These are phyloP conservation scores for Neopelma chrysocephalum DNA, from an alignment of 2,797 vertebrate genomes.

Conservation along the genomic window DNA sequence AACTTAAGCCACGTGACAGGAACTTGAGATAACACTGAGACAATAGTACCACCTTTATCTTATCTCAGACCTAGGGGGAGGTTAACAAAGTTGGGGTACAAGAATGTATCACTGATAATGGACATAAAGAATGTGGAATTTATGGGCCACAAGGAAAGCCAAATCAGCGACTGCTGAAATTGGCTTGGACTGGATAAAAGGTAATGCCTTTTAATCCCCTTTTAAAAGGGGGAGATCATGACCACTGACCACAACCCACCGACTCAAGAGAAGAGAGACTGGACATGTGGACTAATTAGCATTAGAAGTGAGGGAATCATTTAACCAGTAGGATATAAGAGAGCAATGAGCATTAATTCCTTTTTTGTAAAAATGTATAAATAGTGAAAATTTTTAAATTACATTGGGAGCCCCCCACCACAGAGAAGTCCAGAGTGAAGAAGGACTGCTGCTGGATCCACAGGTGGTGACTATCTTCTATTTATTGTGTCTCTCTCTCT, in stretches of 20 bases:
- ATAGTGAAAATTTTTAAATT: not conserved
- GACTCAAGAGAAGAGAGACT: not conserved
- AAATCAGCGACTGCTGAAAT: not conserved
- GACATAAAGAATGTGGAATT: not conserved
- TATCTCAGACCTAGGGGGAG: not conserved
- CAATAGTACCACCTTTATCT: too few relatives aligned
- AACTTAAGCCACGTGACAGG: not conserved
- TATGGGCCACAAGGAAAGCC: not conserved
- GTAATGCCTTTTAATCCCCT: too few relatives aligned
- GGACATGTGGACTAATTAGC: not conserved
- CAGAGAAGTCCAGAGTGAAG: not conserved
- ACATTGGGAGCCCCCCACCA: not conserved
- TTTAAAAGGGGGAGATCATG: not conserved
- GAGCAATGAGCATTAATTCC: not conserved
- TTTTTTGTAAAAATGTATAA: not conserved
- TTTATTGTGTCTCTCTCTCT: not conserved
- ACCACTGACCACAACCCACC: not conserved
- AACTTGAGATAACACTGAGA: not conserved
- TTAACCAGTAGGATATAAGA: not conserved
- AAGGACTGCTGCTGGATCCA: not conserved
- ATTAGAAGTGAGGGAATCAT: not conserved
- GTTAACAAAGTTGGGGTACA: not conserved
- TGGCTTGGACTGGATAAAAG: not conserved
- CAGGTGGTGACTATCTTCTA: not conserved
- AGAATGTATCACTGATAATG: not conserved